These are phyloP conservation scores for Platorchestia sp. DNA, from an alignment of 1,140 invertebrate species.

Conservation along the genomic window DNA sequence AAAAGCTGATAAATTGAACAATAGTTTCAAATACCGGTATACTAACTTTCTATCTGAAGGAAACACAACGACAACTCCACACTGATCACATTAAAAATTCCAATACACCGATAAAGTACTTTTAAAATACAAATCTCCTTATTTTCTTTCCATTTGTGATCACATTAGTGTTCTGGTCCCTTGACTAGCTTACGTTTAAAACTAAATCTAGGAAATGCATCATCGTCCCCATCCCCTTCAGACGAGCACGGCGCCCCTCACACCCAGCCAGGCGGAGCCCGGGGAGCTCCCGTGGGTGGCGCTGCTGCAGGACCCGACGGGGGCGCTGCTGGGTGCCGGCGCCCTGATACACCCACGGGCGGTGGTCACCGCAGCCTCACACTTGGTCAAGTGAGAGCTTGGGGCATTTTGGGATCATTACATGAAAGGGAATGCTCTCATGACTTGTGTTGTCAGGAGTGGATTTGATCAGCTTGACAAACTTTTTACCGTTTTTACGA, in stretches of 20 bases:
- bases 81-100: background rate
- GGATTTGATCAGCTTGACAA: background rate
- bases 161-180: background rate
- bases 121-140: background rate
- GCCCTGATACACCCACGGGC: background rate
- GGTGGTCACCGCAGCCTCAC: background rate
- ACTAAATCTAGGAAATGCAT: background rate
- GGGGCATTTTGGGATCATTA: background rate
- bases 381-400: background rate
- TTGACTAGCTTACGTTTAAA: background rate
- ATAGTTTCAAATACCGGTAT: background rate
- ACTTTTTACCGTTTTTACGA: too few relatives aligned
- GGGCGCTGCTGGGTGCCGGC: background rate
- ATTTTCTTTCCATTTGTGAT: background rate
- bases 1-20: too few relatives aligned
- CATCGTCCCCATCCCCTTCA: background rate
- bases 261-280: background rate
- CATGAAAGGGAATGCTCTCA: background rate
- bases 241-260: background rate
- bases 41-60: background rate
- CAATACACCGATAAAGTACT: background rate
- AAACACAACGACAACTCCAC: background rate
- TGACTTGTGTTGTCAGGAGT: background rate
- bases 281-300: constrained; percentile 37
- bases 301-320: background rate